phyloP scores from a whole-genome alignment of 2,797 vertebrate species.

The Typhlichthys subterraneus region DNA sequence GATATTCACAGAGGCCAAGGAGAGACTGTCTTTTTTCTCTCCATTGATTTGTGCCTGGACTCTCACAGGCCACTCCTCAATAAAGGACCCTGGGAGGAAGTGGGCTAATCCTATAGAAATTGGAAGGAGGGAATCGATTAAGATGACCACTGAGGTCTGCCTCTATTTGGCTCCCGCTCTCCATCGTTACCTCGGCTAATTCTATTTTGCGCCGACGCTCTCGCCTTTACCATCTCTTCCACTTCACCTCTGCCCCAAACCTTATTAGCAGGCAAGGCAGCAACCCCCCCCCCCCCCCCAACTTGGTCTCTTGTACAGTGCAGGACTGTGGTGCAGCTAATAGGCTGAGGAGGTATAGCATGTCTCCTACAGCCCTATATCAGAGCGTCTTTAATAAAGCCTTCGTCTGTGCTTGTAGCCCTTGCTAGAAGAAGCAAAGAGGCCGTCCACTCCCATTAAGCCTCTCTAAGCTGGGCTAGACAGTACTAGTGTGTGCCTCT shows the following conservation, averaged over 20 bases:
- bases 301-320: slow-evolving; percentile 8
- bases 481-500: slow-evolving; percentile 42
- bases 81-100: slow-evolving; percentile 70
- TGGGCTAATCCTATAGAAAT: slow-evolving; percentile 77
- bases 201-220: slow-evolving; percentile 51
- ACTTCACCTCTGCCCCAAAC: slow-evolving; percentile 45
- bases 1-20: slow-evolving; percentile 35
- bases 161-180: slow-evolving; percentile 49
- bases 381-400: slow-evolving; percentile 34
- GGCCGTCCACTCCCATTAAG: slow-evolving; percentile 45
- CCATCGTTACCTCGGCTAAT: slow-evolving; percentile 55
- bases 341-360: slow-evolving; percentile 37
- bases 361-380: slow-evolving; percentile 26
- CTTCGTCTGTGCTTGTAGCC: slow-evolving; percentile 36
- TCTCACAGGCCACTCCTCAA: slow-evolving; percentile 72
- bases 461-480: slow-evolving; percentile 54
- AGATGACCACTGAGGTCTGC: slow-evolving; percentile 66
- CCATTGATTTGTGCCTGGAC: slow-evolving; percentile 75
- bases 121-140: slow-evolving; percentile 77
- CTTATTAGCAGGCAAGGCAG: slow-evolving; percentile 63
- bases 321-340: slow-evolving; percentile 48
- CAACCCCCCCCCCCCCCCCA: slow-evolving; percentile 30
- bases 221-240: slow-evolving; percentile 31
- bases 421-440: slow-evolving; percentile 46
- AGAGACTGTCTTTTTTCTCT: slow-evolving; percentile 72